Conservation (phyloP, 2,113 vertebrate species). For the Pseudonaja textilis region DNA sequence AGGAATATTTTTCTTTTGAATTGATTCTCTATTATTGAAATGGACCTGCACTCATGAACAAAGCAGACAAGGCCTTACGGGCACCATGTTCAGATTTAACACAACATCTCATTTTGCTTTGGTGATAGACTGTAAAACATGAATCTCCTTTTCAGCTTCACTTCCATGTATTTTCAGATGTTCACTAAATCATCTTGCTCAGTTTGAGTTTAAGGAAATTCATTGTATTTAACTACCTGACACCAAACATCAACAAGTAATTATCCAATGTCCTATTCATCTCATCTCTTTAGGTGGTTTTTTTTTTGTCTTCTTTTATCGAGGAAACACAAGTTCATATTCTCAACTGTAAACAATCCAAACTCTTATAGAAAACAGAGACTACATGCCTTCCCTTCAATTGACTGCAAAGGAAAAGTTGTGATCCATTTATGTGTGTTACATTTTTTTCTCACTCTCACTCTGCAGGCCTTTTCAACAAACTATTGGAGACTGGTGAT, state of each 20-base stretch:
- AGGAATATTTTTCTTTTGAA: background rate
- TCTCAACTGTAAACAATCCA: background rate
- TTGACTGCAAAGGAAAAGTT: background rate
- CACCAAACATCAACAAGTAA: background rate
- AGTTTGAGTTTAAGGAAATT: background rate
- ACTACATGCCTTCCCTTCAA: background rate
- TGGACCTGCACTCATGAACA: background rate
- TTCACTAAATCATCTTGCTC: background rate
- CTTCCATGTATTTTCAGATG: background rate
- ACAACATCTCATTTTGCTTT: background rate
- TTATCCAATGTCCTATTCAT: background rate
- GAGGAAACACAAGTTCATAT: background rate
- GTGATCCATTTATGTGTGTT: background rate
- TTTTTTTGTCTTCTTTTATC: background rate
- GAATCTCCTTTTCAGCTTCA: background rate
- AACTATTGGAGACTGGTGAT: background rate
- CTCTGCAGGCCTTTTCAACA: background rate
- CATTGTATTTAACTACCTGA: background rate
- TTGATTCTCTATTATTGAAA: background rate
- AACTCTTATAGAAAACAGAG: background rate
- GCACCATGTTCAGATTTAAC: background rate
- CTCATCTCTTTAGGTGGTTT: rapidly evolving
- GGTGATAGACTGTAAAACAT: background rate
- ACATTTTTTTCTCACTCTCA: slow-evolving; percentile 33
- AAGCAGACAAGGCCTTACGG: background rate